A percentile compares a stretch with the other conserved stretches of the same genome.
phyloP scores from a whole-genome alignment of 1,140 invertebrate species.

The Tigriopus japonicus region DNA sequence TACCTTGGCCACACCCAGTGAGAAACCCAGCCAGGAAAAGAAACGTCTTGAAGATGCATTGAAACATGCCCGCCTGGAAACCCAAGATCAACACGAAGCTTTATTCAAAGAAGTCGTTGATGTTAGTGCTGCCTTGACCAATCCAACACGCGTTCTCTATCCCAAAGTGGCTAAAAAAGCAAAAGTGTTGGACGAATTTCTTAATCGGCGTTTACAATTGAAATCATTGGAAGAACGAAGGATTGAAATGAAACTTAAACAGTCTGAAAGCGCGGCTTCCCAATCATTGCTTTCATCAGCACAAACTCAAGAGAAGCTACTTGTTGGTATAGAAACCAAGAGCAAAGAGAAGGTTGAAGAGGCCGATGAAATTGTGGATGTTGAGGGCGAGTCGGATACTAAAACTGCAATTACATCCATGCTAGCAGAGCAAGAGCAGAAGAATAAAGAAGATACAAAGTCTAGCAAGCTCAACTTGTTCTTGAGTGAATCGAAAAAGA shows the following conservation, averaged over 20 bases:
- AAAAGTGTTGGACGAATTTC: conserved; percentile 3
- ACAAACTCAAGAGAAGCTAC: background rate
- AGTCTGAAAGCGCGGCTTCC: background rate
- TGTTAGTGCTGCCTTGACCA: background rate
- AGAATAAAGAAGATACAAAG: background rate
- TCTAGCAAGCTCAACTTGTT: background rate
- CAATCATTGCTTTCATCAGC: background rate
- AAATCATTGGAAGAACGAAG: conserved; percentile 8
- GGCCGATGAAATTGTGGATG: background rate
- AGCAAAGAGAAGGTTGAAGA: background rate
- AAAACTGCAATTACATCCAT: background rate
- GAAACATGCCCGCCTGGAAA: conserved; percentile 18
- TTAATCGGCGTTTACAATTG: conserved; percentile 3
- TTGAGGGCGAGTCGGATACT: background rate
- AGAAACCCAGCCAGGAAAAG: conserved; percentile 17
- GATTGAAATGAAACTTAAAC: background rate
- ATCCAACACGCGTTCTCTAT: conserved; percentile 10
- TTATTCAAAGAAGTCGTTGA: conserved; percentile 15
- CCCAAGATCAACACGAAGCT: conserved; percentile 8
- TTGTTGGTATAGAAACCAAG: background rate
- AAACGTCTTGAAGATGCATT: conserved; percentile 17
- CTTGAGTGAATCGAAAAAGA: background rate
- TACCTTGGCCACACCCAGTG: background rate
- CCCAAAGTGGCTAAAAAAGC: conserved; percentile 11
- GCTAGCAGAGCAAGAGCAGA: background rate